Evolutionary conservation across 2,113 vertebrate genomes (phyloP).

Genomic region (Tragelaphus buxtoni): DNA sequence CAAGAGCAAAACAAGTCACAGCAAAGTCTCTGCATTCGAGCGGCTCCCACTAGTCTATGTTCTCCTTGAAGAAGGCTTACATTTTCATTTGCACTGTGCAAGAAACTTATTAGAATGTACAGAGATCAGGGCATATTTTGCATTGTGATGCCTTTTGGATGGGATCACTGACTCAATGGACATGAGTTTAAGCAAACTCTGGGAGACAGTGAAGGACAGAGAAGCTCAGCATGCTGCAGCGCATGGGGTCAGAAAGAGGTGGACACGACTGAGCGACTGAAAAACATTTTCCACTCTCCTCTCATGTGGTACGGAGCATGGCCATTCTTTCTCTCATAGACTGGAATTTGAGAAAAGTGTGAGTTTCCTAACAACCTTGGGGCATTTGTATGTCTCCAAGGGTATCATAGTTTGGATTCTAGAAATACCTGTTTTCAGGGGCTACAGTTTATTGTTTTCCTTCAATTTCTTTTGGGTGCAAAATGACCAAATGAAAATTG

Average conservation of each 20-base stretch:
- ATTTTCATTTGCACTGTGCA: not conserved
- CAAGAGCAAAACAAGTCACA: not conserved
- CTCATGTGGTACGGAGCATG: rapidly evolving
- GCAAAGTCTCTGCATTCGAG: not conserved
- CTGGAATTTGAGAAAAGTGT: not conserved
- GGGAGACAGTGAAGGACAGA: not conserved
- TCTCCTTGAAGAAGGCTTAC: not conserved
- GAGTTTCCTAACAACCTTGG: not conserved
- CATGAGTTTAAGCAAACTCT: not conserved
- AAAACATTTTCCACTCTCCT: not conserved
- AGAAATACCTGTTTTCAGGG: not conserved
- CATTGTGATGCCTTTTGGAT: not conserved
- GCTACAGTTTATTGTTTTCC: not conserved
- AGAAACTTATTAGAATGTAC: not conserved
- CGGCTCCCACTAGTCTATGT: too few species aligned
- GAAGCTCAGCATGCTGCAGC: not conserved
- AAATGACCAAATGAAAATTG: not conserved
- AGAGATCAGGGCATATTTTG: not conserved
- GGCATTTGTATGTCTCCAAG: not conserved
- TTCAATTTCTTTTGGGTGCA: not conserved
- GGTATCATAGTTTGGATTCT: not conserved
- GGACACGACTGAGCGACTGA: not conserved
- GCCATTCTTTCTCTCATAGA: not conserved
- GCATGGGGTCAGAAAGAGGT: not conserved
- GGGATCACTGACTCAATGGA: not conserved